Base-by-base conservation (phyloP, 2,888 invertebrate species). In the Branchinecta sandiegonensis region DNA sequence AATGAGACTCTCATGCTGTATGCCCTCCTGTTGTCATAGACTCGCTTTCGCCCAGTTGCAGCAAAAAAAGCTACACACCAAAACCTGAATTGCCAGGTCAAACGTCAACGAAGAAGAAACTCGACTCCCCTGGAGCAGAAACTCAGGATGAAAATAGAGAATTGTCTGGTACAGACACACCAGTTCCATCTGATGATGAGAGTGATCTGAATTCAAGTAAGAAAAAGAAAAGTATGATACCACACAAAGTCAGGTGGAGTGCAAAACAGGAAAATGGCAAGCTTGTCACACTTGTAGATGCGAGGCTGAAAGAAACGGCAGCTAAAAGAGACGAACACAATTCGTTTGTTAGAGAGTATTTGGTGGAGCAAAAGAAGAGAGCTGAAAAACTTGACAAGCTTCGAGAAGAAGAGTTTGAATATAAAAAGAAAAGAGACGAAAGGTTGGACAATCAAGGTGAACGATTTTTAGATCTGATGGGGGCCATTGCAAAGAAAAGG, bases 361-460 rank as follows among this genome's bases (percentile, higher is more conserved):
- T 56, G n/a, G n/a, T 56, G 14, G n/a, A 56, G 14, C n/a, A 56
- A 14, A n/a, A 56, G 56, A 56, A 56, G 37, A 37, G 37, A 37
- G 37, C 37, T 37, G 37, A 37, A 37, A 37, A 37, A 37, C 37
- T 37, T 37, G 37, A 37, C 37, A 37, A 37, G 14, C n/a, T 14
- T 8, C n/a, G 56, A 56, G 14, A 56, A n/a, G 56, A 56, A 56
- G 56, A 56, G n/a, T 14, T 14, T n/a, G 56, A 56, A 56, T 56
- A 56, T 14, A 56, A 14, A 56, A 56, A 14, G 56, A 56, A 56
- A 56, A 56, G 56, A 56, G 56, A 56, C 56, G 56, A 56, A 56
- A 56, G 8, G 56, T 14, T n/a, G 14, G 56, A 56, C 14, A 14
- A 56, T 14, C 56, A 56, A 56, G 14, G n/a, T 14, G 56, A 56